Evolutionary conservation across 1,140 invertebrate genomes (phyloP), one percentile per base, ranked within the genome.

Genomic region (Schlechtendalia chinensis): DNA sequence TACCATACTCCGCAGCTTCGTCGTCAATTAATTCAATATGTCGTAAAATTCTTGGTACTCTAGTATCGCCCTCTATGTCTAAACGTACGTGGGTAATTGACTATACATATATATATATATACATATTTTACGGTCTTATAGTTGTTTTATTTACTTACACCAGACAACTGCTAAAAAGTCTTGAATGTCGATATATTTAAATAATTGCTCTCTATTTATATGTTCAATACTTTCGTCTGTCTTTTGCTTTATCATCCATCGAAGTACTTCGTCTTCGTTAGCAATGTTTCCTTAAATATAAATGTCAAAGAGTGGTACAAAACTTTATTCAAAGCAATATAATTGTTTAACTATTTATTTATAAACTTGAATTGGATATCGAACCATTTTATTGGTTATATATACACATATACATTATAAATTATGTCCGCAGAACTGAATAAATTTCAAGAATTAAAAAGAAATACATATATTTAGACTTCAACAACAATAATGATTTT

Each of bases 141-240:
- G 29, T 63, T 2, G 53, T 39, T 22, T 22, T 5, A 45, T 67
- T 19, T 85, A 91, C 93, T 94, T 91, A 96, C 95, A 97, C 86
- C 96, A 97, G 80, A 96, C 88, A 67, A 97, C 95, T 81, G 94
- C 95, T 82, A 97, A 88, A 88, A 96, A 97, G 86, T 97, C 95
- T 86, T 94, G 93, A 59, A 92, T 93, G 84, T 93, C 93, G 83
- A 97, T 96, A 85, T 95, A 93, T 84, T 94, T 92, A 84, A 91
- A 91, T 11, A 97, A 87, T 84, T 90, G 90, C 72, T 95, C 93
- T 83, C 95, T 89, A 84, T 95, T 91, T 80, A 97, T 94, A 84
- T 96, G 93, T 86, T 96, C 94, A 82, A 97, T 96, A 85, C 94
- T 96, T 85, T 94, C 93, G 85, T 97, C 95, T 86, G 93, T 94